phyloP scores from a whole-genome alignment of 1,140 invertebrate genomes.

The Varroa destructor region DNA sequence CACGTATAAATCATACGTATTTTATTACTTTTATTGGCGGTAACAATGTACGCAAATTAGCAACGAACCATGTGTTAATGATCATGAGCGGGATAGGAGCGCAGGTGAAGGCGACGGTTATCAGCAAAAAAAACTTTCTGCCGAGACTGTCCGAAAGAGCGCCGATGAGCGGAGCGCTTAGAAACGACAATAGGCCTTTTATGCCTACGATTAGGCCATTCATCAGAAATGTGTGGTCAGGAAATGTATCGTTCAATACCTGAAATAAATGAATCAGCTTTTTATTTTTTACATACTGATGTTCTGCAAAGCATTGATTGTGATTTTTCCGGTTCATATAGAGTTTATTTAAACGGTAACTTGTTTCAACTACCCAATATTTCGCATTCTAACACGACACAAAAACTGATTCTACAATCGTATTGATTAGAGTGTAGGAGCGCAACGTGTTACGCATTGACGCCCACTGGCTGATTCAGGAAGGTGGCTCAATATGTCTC shows the following conservation, averaged over 20 bases:
- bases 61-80: conserved; percentile 77
- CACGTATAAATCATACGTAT: no score
- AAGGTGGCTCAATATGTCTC: no score
- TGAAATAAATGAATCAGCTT: conserved; percentile 40
- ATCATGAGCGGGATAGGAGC: conserved; percentile 96
- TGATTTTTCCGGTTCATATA: neutral
- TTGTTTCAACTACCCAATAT: no score
- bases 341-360: no score
- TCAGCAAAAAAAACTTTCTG: conserved; percentile 88
- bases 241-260: conserved; percentile 91
- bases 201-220: conserved; percentile 98
- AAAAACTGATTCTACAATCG: no score
- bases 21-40: no score
- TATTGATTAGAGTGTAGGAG: no score
- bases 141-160: conserved; percentile 96
- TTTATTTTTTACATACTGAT: conserved; percentile 27
- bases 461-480: no score
- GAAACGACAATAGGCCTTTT: conserved; percentile 86
- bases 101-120: conserved; percentile 98
- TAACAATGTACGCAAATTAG: no score
- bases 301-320: neutral
- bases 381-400: no score
- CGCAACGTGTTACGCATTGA: no score
- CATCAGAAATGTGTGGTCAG: conserved; percentile 96
- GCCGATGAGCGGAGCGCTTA: conserved; percentile 89